These are phyloP conservation scores for Thalassoma bifasciatum DNA, from an alignment of 2,113 vertebrate genomes.

Conservation along the genomic window DNA sequence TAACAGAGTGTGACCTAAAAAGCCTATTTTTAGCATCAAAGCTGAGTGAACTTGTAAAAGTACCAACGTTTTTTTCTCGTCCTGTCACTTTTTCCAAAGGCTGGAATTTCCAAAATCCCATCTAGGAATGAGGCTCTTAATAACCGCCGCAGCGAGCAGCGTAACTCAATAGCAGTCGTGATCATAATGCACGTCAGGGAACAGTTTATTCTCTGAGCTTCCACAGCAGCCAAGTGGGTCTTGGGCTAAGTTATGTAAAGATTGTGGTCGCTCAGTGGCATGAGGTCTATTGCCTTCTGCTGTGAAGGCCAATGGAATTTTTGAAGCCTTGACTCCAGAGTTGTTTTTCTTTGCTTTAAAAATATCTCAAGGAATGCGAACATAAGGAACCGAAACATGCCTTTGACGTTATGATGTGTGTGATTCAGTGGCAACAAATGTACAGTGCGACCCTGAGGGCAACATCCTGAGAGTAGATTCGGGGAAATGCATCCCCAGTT, in stretches of 20 bases:
- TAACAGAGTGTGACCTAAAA: no score
- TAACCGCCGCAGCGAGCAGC: conserved; percentile 19
- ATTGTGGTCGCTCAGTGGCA: conserved; percentile 57
- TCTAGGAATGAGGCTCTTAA: conserved; percentile 27
- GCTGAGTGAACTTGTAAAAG: neutral
- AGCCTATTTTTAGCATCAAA: neutral
- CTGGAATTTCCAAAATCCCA: conserved; percentile 38
- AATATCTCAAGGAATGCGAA: conserved; percentile 61
- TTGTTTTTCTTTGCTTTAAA: conserved; percentile 65
- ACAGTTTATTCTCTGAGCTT: conserved; percentile 50
- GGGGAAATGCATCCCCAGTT: neutral
- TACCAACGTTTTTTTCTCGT: neutral
- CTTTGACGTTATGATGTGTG: conserved; percentile 28
- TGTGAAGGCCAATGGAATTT: conserved; percentile 58
- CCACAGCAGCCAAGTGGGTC: conserved; percentile 51
- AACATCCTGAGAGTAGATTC: neutral
- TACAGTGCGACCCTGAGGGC: conserved; percentile 15
- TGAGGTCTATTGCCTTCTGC: conserved; percentile 48
- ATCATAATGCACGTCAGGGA: conserved; percentile 52
- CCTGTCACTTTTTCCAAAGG: conserved; percentile 42
- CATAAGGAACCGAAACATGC: conserved; percentile 48
- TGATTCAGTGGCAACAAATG: conserved; percentile 26
- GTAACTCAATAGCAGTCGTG: conserved; percentile 57
- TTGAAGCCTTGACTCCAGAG: conserved; percentile 42
- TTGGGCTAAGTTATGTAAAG: conserved; percentile 67